phyloP scores from a whole-genome alignment of 2,797 vertebrate genomes.

The Mycteria americana region DNA sequence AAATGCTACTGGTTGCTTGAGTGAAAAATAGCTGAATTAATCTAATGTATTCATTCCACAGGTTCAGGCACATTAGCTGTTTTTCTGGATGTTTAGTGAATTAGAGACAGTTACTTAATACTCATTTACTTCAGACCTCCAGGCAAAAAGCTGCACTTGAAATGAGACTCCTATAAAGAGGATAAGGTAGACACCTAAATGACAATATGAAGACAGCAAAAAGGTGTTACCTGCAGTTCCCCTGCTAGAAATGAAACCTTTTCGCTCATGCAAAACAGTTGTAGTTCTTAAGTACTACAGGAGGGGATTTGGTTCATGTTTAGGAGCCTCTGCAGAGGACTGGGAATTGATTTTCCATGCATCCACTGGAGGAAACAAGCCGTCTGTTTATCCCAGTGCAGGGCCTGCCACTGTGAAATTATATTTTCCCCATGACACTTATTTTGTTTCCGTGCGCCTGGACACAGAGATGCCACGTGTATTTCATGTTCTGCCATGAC shows the following conservation, averaged over 20 bases:
- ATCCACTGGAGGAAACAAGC: slow-evolving; percentile 34
- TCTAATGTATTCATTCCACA: slow-evolving; percentile 13
- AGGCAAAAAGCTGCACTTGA: slow-evolving; percentile 1
- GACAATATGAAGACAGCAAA: neutral
- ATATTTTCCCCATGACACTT: slow-evolving; percentile 49
- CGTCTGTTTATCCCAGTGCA: neutral
- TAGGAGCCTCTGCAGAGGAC: slow-evolving; percentile 20
- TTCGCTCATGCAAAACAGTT: neutral
- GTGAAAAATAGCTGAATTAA: slow-evolving; percentile 48
- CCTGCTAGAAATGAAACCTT: neutral
- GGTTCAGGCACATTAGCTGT: slow-evolving; percentile 24
- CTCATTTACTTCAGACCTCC: neutral
- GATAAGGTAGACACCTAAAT: neutral
- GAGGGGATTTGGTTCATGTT: slow-evolving; percentile 3
- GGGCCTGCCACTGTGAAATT: slow-evolving; percentile 51
- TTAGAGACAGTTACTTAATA: slow-evolving; percentile 47
- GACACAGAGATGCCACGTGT: slow-evolving; percentile 7
- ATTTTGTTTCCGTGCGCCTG: neutral
- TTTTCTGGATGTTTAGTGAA: slow-evolving; percentile 48
- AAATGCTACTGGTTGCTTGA: neutral
- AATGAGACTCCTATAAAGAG: neutral
- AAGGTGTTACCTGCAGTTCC: neutral
- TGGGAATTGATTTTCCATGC: slow-evolving; percentile 64
- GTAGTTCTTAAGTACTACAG: neutral
- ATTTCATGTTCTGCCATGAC: neutral